A percentile compares a stretch with the other conserved stretches of the same genome.
phyloP scores from a whole-genome alignment of 2,888 invertebrate species.

The Lithophane ornitopus region DNA sequence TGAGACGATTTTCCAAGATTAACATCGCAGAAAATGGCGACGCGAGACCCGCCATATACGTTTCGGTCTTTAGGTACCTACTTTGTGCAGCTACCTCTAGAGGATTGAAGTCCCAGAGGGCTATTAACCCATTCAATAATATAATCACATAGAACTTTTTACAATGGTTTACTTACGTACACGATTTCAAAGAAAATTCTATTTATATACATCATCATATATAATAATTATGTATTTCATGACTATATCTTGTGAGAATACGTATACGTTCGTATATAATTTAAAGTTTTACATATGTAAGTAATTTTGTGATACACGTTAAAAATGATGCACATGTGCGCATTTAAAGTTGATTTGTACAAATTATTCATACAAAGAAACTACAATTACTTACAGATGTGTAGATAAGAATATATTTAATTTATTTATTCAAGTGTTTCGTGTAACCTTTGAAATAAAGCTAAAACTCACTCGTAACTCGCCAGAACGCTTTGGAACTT shows the following conservation, averaged over 20 bases:
- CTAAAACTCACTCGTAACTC: slow-evolving; percentile 5
- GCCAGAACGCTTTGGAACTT: slow-evolving; percentile 15
- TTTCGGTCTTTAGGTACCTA: slow-evolving; percentile 20
- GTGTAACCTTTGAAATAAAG: slow-evolving; percentile 18
- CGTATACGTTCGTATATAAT: too few species aligned
- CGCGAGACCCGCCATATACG: background rate
- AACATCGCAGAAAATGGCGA: slow-evolving; percentile 26
- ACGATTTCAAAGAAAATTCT: slow-evolving; percentile 10
- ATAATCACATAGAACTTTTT: slow-evolving; percentile 2
- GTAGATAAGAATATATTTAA: slow-evolving; percentile 23
- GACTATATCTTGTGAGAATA: slow-evolving; percentile 21
- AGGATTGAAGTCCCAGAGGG: slow-evolving; percentile 19
- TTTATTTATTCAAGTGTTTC: slow-evolving; percentile 12
- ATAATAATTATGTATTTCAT: background rate
- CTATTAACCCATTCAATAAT: slow-evolving; percentile 22
- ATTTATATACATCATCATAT: background rate
- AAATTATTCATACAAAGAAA: slow-evolving; percentile 2
- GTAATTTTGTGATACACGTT: background rate
- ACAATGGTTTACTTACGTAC: background rate
- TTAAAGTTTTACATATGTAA: background rate
- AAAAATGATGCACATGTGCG: background rate
- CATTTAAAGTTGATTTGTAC: background rate
- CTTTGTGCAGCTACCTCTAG: slow-evolving; percentile 20
- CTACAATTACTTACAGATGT: slow-evolving; percentile 24
- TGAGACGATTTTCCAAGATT: slow-evolving; percentile 20